Base-by-base conservation (phyloP, 2,888 invertebrate genomes). In the Trachelus troglodyta region DNA sequence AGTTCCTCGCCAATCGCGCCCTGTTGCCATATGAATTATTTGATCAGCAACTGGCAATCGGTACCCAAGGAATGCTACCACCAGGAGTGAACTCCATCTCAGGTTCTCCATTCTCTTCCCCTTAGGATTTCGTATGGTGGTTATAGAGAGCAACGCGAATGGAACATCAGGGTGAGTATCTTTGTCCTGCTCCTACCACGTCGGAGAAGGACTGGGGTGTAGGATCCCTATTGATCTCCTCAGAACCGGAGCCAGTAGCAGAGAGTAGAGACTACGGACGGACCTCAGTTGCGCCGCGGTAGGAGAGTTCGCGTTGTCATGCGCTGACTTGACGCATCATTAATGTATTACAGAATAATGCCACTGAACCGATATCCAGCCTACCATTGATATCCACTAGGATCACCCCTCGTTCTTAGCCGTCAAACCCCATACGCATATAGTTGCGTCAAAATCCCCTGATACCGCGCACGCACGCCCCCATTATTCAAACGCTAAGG, bases 221-320 rank as follows among this genome's bases (percentile, higher is more conserved):
- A 86, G 85, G 86, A 88, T 88, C 87, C 85, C 88, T 87, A 88
- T 88, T 88, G 88, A 88, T 88, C 88, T 86, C 81, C 87, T 85
- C 83, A 81, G 80, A 12, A 34, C 31, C 15, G 12, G 71, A 71
- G 71, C 34, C 71, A 34, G 23, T 71, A 12, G 71, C 31, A 71
- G 71, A 34, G 71, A 71, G 31, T 71, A 71, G 31, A 71, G 34
- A 71, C 71, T 31, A 71, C 34, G 56, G 56, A 56, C 56, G 85
- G 81, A 85, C 84, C 82, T 83, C 80, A 81, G 82, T 78, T 81
- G 81, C 80, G 79, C 78, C 79, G 81, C 79, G 79, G 79, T 80
- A 81, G 76, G 77, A 78, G 81, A 83, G 83, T 81, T 81, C 81
- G 79, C 81, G 82, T 84, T 86, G 85, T 86, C 85, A 85, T 86